phyloP scores from a whole-genome alignment of 2,888 invertebrate species.

The Hetaerina titia region DNA sequence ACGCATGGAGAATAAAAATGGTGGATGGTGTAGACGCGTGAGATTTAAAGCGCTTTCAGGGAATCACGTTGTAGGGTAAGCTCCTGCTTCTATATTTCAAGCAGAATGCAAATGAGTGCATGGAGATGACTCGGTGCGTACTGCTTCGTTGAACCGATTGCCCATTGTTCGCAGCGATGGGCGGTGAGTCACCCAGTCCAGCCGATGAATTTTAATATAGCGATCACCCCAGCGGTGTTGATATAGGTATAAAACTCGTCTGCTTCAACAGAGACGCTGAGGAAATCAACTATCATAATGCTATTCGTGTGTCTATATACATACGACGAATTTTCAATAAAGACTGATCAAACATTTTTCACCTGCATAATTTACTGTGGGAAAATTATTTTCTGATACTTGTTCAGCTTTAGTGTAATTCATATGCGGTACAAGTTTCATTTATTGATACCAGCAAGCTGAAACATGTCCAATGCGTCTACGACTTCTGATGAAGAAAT shows the following conservation, averaged over 20 bases:
- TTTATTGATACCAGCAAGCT: too few species aligned
- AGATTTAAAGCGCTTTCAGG: background rate
- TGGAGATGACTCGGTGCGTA: background rate
- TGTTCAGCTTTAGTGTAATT: too few species aligned
- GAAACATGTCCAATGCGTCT: too few species aligned
- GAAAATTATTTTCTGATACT: too few species aligned
- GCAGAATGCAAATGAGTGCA: background rate
- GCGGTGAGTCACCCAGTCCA: background rate
- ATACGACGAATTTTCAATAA: too few species aligned
- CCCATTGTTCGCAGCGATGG: background rate
- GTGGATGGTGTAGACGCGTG: background rate
- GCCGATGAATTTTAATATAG: slow-evolving; percentile 5
- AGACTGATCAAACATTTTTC: too few species aligned
- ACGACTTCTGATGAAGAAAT: too few species aligned
- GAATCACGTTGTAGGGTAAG: background rate
- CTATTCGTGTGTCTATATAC: too few species aligned
- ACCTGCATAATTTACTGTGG: too few species aligned
- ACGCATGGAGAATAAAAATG: background rate
- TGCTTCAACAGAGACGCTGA: background rate
- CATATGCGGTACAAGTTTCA: too few species aligned
- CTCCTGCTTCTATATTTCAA: background rate
- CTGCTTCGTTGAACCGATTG: slow-evolving; percentile 8
- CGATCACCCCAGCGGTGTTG: background rate
- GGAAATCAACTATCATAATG: background rate
- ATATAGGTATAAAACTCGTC: background rate